phyloP scores from a whole-genome alignment of 2,797 vertebrate species.

The Chloroceryle inda region DNA sequence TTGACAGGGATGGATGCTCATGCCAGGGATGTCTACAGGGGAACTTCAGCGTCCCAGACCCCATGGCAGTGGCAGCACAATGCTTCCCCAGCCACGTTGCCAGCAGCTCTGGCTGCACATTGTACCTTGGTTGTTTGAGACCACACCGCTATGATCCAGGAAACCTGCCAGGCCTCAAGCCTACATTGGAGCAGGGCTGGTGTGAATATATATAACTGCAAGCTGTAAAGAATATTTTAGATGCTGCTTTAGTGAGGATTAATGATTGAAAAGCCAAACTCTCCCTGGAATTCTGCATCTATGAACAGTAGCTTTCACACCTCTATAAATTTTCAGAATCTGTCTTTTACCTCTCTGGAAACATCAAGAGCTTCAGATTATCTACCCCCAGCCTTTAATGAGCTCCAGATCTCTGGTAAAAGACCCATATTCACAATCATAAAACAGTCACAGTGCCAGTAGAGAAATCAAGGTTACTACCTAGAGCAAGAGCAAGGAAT shows the following conservation, averaged over 20 bases:
- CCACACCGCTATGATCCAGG: accelerated
- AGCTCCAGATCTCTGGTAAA: not conserved
- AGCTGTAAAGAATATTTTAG: not conserved
- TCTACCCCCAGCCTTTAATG: not conserved
- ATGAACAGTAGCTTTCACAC: not conserved
- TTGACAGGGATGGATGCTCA: not conserved
- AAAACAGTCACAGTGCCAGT: not conserved
- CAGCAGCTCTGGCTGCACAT: not conserved
- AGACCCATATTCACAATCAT: not conserved
- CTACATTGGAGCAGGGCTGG: not conserved
- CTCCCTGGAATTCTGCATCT: not conserved
- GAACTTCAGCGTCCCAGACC: not conserved
- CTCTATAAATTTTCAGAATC: not conserved
- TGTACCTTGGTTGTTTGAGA: not conserved
- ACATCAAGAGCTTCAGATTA: not conserved
- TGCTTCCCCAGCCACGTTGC: accelerated
- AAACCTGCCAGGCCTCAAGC: constrained; percentile 4
- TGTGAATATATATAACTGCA: not conserved
- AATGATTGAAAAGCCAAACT: not conserved
- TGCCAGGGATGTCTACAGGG: not conserved
- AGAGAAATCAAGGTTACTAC: not conserved
- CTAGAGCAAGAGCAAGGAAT: not conserved
- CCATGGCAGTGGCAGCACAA: accelerated
- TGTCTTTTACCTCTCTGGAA: constrained; percentile 1
- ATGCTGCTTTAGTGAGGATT: not conserved